phyloP scores from a whole-genome alignment of 2,797 vertebrate species.

The Hyperoplus immaculatus region DNA sequence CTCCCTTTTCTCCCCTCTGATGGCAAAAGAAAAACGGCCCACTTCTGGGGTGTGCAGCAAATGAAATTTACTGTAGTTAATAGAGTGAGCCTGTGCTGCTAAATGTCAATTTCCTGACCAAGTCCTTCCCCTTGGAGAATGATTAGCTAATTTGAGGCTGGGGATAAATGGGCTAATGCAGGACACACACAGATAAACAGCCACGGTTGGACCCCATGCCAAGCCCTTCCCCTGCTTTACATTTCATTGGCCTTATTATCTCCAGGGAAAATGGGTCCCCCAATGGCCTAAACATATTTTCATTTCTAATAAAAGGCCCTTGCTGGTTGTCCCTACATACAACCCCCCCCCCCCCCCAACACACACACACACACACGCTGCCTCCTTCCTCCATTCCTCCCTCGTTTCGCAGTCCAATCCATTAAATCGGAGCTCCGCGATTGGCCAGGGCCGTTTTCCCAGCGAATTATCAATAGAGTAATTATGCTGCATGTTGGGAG shows the following conservation, averaged over 20 bases:
- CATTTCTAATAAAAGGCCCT: conserved; percentile 86
- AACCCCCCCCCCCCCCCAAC: conserved; percentile 31
- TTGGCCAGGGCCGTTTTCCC: conserved; percentile 85
- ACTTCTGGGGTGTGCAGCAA: conserved; percentile 86
- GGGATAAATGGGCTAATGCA: conserved; percentile 87
- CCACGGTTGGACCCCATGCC: conserved; percentile 81
- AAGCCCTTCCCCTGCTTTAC: conserved; percentile 85
- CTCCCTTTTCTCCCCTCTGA: conserved; percentile 63
- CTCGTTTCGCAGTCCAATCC: conserved; percentile 79
- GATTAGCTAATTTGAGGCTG: conserved; percentile 86
- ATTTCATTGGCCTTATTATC: conserved; percentile 89
- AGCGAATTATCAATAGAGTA: conserved; percentile 91
- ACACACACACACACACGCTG: conserved; percentile 42
- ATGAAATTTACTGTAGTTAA: conserved; percentile 91
- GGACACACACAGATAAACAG: conserved; percentile 85
- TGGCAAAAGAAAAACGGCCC: conserved; percentile 76
- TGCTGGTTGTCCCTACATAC: conserved; percentile 71
- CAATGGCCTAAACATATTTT: conserved; percentile 87
- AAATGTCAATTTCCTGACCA: conserved; percentile 90
- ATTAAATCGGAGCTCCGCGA: conserved; percentile 85
- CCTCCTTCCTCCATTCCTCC: conserved; percentile 71
- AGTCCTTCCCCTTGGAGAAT: conserved; percentile 88
- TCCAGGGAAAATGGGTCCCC: conserved; percentile 85
- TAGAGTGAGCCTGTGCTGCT: conserved; percentile 89
- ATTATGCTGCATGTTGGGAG: conserved; percentile 88